Evolutionary conservation across 2,888 invertebrate species (phyloP).

Genomic region (Nomada goodeniana): DNA sequence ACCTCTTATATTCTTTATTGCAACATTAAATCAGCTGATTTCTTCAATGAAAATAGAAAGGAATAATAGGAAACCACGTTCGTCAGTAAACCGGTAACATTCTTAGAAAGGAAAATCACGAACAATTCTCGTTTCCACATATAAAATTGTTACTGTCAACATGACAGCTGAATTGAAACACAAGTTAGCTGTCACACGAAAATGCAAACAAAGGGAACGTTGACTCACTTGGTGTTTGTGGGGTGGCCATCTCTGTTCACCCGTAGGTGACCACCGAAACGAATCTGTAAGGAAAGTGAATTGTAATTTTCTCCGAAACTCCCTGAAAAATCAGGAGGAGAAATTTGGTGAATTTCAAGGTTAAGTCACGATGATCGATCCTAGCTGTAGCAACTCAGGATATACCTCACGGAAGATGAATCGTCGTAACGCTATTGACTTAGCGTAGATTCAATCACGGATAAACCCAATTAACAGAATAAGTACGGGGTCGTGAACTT

Average conservation of each 20-base stretch:
- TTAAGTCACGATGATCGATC: conserved; percentile 70
- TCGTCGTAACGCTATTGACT: conserved; percentile 60
- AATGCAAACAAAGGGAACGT: neutral
- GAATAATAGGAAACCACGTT: neutral
- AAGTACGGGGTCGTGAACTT: conserved; percentile 65
- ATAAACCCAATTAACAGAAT: conserved; percentile 66
- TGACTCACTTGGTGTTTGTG: conserved; percentile 72
- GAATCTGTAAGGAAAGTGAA: conserved; percentile 56
- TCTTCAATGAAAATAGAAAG: conserved; percentile 13
- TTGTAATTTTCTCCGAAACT: conserved; percentile 28
- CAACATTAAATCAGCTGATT: neutral
- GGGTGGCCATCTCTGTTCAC: conserved; percentile 73
- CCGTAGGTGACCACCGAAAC: conserved; percentile 59
- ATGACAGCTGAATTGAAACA: conserved; percentile 46
- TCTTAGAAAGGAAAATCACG: neutral
- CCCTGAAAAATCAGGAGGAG: conserved; percentile 8
- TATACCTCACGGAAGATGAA: conserved; percentile 62
- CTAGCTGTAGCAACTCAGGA: conserved; percentile 40
- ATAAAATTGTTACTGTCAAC: conserved; percentile 49
- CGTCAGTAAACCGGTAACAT: neutral
- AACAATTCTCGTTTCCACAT: neutral
- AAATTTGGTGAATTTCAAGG: conserved; percentile 67
- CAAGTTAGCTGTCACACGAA: conserved; percentile 1
- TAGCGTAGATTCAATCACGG: conserved; percentile 64
- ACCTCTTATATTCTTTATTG: neutral